phyloP scores from a whole-genome alignment of 2,888 invertebrate genomes.

The Cephus pygmeus region DNA sequence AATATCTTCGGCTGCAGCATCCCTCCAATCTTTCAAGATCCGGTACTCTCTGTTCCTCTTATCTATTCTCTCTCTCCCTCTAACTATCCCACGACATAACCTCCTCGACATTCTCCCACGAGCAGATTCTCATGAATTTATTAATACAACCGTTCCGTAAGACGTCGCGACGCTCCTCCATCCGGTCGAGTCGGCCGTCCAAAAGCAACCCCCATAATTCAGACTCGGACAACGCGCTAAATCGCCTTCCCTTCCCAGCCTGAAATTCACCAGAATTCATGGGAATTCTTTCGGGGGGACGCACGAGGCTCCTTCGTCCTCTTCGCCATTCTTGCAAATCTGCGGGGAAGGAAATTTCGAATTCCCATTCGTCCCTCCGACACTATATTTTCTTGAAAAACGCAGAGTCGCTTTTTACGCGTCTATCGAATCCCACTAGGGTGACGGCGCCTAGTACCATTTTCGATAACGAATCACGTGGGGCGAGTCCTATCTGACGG shows the following conservation, averaged over 20 bases:
- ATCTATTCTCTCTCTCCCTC: constrained; percentile 23
- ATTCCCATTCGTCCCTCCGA: not conserved
- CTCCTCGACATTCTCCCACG: too few species aligned
- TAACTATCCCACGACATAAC: too few species aligned
- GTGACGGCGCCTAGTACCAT: too few species aligned
- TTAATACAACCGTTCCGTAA: not conserved
- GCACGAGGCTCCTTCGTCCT: not conserved
- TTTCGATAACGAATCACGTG: not conserved
- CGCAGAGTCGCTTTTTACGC: not conserved
- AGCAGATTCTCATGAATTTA: not conserved
- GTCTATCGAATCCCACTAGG: too few species aligned
- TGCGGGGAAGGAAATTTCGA: not conserved
- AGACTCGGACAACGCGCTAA: not conserved
- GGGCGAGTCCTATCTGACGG: not conserved
- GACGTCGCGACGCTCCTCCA: not conserved
- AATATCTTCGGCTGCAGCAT: constrained; percentile 18
- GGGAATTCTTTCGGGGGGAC: too few species aligned
- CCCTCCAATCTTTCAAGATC: constrained; percentile 21
- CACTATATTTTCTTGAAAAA: not conserved
- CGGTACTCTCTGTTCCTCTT: constrained; percentile 22
- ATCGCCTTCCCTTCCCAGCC: not conserved
- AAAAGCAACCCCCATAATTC: not conserved
- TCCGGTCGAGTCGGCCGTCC: not conserved
- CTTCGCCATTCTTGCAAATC: not conserved
- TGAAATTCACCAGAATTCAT: not conserved